Base-by-base conservation (phyloP, 1,140 invertebrate species). In the Brevipalpus yothersi region DNA sequence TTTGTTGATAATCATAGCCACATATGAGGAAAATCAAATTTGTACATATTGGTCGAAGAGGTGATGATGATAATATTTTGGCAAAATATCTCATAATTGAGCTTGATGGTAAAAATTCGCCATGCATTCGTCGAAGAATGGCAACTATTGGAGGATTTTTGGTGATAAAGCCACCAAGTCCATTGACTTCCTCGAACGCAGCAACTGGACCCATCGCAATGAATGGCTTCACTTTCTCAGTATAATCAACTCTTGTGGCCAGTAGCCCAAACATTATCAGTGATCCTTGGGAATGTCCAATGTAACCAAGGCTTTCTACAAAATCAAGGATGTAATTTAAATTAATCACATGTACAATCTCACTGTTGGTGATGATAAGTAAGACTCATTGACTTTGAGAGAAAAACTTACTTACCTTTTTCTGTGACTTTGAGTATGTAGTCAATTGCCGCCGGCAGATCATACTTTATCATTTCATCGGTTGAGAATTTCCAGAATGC, bases 201-300 rank as follows among this genome's bases (percentile, higher is more conserved):
- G 53, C 81, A 0, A 85, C 77, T 2, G 86, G 87, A 1, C 82
- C 86, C 47, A 91, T 69, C 0, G 79, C 79, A 58, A 80, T 74
- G 60, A 72, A 71, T 4, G 66, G 60, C 62, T 67, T 68, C 12
- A 73, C 63, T 60, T 80, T 81, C 13, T 75, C 66, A 63, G 80
- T 78, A 63, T 82, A 82, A 55, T 80, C 74, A 0, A 80, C 79
- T n/a, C 71, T 69, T 31, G 73, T 73, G 12, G 78, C 78, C 13
- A 75, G 68, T 75, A 83, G 77, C 12, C 76, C 75, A 63, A 79
- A 79, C 65, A 78, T 78, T 51, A 60, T 74, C 75, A 54, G 78
- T 73, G 72, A 82, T 77, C 75, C 75, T 70, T 78, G 75, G 0
- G 79, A 81, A 67, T 83, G 79, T 1, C 82, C 79, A 15, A 81